phyloP scores from a whole-genome alignment of 2,888 invertebrate species.

The Lacanobia wlatinum region DNA sequence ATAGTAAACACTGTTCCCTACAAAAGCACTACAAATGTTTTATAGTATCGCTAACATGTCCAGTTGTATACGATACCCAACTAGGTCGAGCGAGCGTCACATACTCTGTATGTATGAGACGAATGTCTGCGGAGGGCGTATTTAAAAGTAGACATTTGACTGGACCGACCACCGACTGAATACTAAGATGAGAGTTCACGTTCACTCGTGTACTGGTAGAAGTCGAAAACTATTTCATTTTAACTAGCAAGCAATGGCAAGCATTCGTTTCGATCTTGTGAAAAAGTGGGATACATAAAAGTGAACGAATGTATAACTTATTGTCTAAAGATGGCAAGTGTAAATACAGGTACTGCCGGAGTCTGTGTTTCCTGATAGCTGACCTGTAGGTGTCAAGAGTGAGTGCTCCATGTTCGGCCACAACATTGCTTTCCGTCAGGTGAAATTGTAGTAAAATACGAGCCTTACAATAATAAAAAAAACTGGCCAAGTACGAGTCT shows the following conservation, averaged over 20 bases:
- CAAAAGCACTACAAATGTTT: too few species aligned
- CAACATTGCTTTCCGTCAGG: too few species aligned
- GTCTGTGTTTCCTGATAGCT: too few species aligned
- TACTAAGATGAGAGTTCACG: conserved; percentile 74
- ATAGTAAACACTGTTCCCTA: too few species aligned
- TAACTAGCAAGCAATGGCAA: conserved; percentile 48
- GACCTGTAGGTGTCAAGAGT: too few species aligned
- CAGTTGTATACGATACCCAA: conserved; percentile 64
- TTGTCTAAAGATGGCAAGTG: neutral
- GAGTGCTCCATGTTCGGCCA: too few species aligned
- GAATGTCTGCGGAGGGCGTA: conserved; percentile 78
- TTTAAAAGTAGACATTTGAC: conserved; percentile 85
- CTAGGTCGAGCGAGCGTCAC: conserved; percentile 68
- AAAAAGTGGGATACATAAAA: conserved; percentile 13
- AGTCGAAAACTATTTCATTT: conserved; percentile 48
- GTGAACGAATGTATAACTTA: conserved; percentile 10
- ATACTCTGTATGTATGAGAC: conserved; percentile 87
- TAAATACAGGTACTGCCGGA: too few species aligned
- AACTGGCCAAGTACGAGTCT: too few species aligned
- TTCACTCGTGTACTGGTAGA: conserved; percentile 9
- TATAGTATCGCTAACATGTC: conserved; percentile 46
- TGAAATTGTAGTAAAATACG: too few species aligned
- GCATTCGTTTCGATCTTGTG: conserved; percentile 10
- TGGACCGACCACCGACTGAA: conserved; percentile 78
- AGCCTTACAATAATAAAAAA: too few species aligned